phyloP scores from a whole-genome alignment of 2,113 vertebrate genomes.

The Mustela nigripes region DNA sequence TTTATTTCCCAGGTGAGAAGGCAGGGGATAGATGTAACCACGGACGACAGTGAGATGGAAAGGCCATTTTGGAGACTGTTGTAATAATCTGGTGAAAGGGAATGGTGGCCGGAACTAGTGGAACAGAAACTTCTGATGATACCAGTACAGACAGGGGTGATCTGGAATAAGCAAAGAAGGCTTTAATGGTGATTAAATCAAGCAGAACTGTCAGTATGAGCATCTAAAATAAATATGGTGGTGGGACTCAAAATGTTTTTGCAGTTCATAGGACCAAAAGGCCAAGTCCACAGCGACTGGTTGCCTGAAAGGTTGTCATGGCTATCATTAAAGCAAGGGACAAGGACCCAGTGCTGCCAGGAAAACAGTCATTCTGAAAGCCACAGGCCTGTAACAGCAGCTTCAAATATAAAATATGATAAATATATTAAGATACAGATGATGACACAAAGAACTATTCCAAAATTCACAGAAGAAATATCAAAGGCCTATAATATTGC shows the following conservation, averaged over 20 bases:
- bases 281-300: background rate
- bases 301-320: background rate
- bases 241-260: background rate
- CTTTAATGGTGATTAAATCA: background rate
- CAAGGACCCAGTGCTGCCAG: background rate
- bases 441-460: background rate
- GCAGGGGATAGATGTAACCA: background rate
- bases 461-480: conserved; percentile 18
- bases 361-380: background rate
- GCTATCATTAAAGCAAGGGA: background rate
- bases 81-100: background rate
- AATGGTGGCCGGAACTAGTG: background rate
- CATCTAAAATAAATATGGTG: background rate
- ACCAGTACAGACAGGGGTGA: background rate
- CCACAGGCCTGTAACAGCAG: background rate
- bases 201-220: background rate
- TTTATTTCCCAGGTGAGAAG: conserved; percentile 44
- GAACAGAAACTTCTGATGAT: background rate
- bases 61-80: background rate
- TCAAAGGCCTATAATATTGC: background rate
- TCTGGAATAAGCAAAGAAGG: background rate
- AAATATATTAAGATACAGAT: background rate
- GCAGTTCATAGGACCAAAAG: conserved; percentile 31
- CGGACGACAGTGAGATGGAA: background rate
- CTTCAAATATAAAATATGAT: background rate